These are phyloP conservation scores for Microcebus jonahi DNA, from an alignment of 2,113 vertebrate species.

Conservation along the genomic window DNA sequence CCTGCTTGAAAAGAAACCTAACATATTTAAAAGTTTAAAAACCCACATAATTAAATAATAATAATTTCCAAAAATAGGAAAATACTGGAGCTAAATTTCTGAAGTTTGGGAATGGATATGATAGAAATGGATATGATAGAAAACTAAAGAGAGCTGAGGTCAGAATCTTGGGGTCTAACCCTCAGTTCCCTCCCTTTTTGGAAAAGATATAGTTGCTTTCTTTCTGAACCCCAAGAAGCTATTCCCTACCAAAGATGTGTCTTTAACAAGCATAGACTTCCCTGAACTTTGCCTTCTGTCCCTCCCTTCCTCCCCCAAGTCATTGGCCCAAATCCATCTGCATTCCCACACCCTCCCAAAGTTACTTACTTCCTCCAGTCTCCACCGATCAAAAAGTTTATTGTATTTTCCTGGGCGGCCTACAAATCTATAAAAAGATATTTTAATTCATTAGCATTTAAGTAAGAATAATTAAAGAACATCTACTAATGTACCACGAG, in stretches of 20 bases:
- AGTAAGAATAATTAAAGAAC: not conserved
- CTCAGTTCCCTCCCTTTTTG: not conserved
- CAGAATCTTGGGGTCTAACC: not conserved
- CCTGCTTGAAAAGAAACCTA: not conserved
- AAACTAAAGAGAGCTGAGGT: not conserved
- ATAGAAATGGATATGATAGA: not conserved
- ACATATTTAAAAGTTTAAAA: not conserved
- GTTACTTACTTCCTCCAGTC: conserved; percentile 95
- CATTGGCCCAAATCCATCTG: not conserved
- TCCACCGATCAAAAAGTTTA: conserved; percentile 98
- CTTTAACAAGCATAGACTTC: not conserved
- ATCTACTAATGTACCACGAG: conserved; percentile 6
- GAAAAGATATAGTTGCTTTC: not conserved
- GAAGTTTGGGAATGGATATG: not conserved
- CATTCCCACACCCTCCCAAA: not conserved
- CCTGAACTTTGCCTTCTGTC: not conserved
- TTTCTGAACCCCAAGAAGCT: not conserved
- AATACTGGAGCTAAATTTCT: not conserved
- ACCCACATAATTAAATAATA: not conserved
- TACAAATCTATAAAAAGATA: conserved; percentile 91
- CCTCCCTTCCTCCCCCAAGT: not conserved
- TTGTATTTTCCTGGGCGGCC: conserved; percentile 98
- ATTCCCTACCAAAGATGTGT: not conserved
- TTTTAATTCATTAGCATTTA: conserved; percentile 73
- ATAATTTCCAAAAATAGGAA: not conserved